A percentile compares a stretch with the other conserved stretches of the same genome.
These are phyloP conservation scores for Scaptomyza polygonia DNA, from an alignment of 2,888 invertebrate species.

Conservation along the genomic window DNA sequence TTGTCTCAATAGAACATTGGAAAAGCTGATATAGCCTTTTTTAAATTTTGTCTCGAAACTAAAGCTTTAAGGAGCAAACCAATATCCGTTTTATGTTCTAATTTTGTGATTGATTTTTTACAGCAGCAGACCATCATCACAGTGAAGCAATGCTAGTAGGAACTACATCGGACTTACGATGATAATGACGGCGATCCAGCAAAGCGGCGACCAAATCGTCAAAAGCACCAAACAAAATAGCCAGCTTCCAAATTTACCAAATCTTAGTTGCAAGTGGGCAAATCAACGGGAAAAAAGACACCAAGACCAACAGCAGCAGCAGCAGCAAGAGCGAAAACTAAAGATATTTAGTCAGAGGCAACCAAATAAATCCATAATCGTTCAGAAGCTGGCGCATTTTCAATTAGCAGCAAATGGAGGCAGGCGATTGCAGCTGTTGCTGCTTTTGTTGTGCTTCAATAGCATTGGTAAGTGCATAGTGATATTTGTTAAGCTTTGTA, in stretches of 20 bases:
- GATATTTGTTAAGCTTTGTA: too few species aligned
- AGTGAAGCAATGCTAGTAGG: slow-evolving; percentile 54
- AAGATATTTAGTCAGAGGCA: slow-evolving; percentile 47
- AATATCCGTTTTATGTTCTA: too few species aligned
- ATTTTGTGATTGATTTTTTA: too few species aligned
- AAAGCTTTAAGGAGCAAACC: too few species aligned
- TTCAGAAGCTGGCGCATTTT: slow-evolving; percentile 56
- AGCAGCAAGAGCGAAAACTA: slow-evolving; percentile 34
- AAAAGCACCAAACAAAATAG: slow-evolving; percentile 32
- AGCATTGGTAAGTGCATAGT: slow-evolving; percentile 81
- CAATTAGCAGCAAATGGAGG: slow-evolving; percentile 24
- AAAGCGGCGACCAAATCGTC: slow-evolving; percentile 60
- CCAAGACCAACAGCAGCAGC: too few species aligned
- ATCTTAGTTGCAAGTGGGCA: slow-evolving; percentile 17
- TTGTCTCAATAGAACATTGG: too few species aligned
- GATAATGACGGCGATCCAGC: slow-evolving; percentile 53
- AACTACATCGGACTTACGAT: slow-evolving; percentile 51
- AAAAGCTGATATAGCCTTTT: too few species aligned
- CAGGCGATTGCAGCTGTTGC: slow-evolving; percentile 77
- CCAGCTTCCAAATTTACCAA: slow-evolving; percentile 28
- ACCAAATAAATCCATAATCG: slow-evolving; percentile 41
- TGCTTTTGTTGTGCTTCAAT: slow-evolving; percentile 80
- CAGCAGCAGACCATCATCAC: background rate
- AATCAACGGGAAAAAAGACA: slow-evolving; percentile 1
- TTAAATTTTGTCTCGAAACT: too few species aligned